Evolutionary conservation across 53 echinoderm and acorn worm genomes (phyloP).

Genomic region (Holothuria leucospilota): DNA sequence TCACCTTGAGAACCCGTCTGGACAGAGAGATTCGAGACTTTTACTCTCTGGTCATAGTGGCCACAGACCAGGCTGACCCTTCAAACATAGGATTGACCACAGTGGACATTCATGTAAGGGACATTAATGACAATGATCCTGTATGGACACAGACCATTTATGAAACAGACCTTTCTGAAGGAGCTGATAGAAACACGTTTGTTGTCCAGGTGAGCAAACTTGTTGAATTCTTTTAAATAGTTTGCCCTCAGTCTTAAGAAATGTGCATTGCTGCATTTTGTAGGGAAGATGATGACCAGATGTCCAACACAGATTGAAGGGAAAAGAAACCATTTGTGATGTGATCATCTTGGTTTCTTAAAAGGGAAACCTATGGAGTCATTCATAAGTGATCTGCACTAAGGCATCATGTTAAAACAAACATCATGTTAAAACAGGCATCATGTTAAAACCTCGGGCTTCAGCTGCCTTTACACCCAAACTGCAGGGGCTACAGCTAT

Average conservation of each 20-base stretch:
- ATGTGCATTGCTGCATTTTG: no score
- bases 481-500: no score
- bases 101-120: conserved; percentile 67
- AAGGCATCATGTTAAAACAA: no score
- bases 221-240: not conserved
- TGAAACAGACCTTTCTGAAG: conserved; percentile 59
- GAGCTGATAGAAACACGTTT: conserved; percentile 50
- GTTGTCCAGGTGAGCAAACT: conserved; percentile 69
- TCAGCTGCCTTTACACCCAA: no score
- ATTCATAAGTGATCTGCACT: no score
- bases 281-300: no score
- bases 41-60: conserved; percentile 74
- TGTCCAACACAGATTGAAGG: no score
- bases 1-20: conserved; percentile 60
- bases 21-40: conserved; percentile 69
- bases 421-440: no score
- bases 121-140: conserved; percentile 90
- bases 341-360: no score
- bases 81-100: conserved; percentile 59
- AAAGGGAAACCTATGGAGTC: no score
- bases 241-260: not conserved
- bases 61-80: conserved; percentile 74
- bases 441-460: no score
- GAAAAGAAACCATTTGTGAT: no score
- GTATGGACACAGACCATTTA: conserved; percentile 60